These are phyloP conservation scores for Montipora efflorescens DNA, from an alignment of 64 coral and sea anemone species.

Conservation along the genomic window DNA sequence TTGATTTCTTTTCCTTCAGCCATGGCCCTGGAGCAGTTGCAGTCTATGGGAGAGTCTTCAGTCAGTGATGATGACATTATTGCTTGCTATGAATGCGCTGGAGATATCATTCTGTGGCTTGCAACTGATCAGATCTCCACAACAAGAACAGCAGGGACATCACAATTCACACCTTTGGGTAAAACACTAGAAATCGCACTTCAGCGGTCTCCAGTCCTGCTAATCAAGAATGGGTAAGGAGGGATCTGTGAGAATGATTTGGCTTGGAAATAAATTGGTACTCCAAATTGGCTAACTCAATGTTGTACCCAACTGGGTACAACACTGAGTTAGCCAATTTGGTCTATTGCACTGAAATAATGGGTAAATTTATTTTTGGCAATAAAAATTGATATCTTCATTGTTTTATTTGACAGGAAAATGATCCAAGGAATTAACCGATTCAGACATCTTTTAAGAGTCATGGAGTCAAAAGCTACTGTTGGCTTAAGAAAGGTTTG, in stretches of 20 bases:
- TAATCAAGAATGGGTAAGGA: slow-evolving; percentile 88
- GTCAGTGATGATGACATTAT: slow-evolving; percentile 85
- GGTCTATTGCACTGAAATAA: too few relatives aligned
- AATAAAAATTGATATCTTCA: too few relatives aligned
- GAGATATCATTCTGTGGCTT: slow-evolving; percentile 88
- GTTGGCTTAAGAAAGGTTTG: slow-evolving; percentile 83
- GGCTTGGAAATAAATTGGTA: too few relatives aligned
- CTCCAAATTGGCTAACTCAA: too few relatives aligned
- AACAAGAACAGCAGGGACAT: not conserved
- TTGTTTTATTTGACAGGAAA: slow-evolving; percentile 46
- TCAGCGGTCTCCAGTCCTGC: slow-evolving; percentile 79
- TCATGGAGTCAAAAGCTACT: slow-evolving; percentile 80
- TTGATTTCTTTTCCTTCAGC: slow-evolving; percentile 22
- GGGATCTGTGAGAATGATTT: too few relatives aligned
- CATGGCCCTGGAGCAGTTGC: slow-evolving; percentile 91
- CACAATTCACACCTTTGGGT: slow-evolving; percentile 35
- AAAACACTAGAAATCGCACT: slow-evolving; percentile 81
- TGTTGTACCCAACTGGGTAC: too few relatives aligned
- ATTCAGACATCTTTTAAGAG: slow-evolving; percentile 81
- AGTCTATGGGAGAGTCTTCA: slow-evolving; percentile 44
- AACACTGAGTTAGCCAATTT: too few relatives aligned
- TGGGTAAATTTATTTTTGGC: too few relatives aligned
- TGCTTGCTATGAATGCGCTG: slow-evolving; percentile 89
- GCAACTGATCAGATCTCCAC: slow-evolving; percentile 67
- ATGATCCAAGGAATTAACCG: slow-evolving; percentile 68